Evolutionary conservation across 2,888 invertebrate species (phyloP), one percentile per base, ranked within the genome.

Genomic region (Hofmannophila pseudospretella): DNA sequence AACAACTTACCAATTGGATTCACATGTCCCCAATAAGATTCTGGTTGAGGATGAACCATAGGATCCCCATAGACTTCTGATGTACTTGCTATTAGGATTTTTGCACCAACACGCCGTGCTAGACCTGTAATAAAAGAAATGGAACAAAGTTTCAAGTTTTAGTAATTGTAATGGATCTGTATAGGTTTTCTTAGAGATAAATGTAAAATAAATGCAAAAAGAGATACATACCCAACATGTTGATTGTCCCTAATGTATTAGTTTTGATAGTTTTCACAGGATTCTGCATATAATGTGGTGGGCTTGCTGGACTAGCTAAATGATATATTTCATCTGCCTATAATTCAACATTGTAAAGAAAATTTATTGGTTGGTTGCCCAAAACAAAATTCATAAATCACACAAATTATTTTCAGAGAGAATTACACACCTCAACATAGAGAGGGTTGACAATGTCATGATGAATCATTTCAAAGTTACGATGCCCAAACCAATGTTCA

Each of bases 1-100:
- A 23, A 39, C 7, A 7, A 2, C n/a, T 76, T 75, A 91, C 94
- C 96, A 59, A 99, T 98, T 4, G 99, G 98, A 89, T 99, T 99
- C 0, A 99, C 99, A 76, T 99, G 96, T 0, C 99, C 99, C 98
- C 99, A 99, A 67, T 99, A 99, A 0, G 95, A 94, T 84, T 99
- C 99, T 0, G 94, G 93, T 71, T 99, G 99, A 0, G 99, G 99
- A 88, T 99, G 99, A 8, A 96, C 96, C 73, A 96, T 95, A 0
- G 99, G 99, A 86, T 99, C 99, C 7, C 99, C 99, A 72, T 99
- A 99, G 0, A 99, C 97, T 82, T 99, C 99, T 0, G 98, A 99
- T 1, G 99, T 99, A 58, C 98, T 99, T 7, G 99, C 99, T 67
- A 99, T 95, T 43, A 99, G 84, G 36, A 99, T 93, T 67, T 93